Evolutionary conservation across 2,113 vertebrate species (phyloP).

Genomic region (Heterotilapia buettikoferi): DNA sequence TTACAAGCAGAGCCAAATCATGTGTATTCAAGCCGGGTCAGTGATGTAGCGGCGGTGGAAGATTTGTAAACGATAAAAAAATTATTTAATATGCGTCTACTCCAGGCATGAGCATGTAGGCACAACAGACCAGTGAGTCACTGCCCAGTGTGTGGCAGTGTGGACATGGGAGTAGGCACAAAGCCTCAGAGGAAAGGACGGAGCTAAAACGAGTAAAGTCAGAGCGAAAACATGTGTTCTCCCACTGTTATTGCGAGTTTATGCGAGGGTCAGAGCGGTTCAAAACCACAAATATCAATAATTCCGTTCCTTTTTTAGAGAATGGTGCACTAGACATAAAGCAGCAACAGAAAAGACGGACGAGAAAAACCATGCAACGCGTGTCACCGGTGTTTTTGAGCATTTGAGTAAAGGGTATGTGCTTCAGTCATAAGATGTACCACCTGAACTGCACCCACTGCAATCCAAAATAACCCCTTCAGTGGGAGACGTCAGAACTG

Average conservation of each 20-base stretch:
- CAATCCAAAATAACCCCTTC: slow-evolving; percentile 49
- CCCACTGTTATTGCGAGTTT: neutral
- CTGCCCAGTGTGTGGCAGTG: neutral
- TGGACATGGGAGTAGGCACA: slow-evolving; percentile 1
- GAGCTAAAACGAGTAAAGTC: slow-evolving; percentile 4
- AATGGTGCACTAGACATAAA: neutral
- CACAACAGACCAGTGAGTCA: slow-evolving; percentile 46
- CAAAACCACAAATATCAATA: neutral
- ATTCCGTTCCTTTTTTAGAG: neutral
- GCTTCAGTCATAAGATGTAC: slow-evolving; percentile 26
- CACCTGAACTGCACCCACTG: slow-evolving; percentile 57
- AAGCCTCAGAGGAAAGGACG: neutral
- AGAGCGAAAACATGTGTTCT: neutral
- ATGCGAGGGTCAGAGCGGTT: neutral
- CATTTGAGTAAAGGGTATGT: neutral
- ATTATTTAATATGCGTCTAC: slow-evolving; percentile 13
- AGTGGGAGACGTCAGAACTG: slow-evolving; percentile 47
- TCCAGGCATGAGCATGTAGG: slow-evolving; percentile 32
- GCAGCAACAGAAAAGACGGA: neutral
- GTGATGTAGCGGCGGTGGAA: slow-evolving; percentile 3
- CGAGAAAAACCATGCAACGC: neutral
- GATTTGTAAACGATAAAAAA: slow-evolving; percentile 26
- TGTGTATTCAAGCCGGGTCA: slow-evolving; percentile 15
- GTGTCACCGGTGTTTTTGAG: neutral
- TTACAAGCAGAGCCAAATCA: slow-evolving; percentile 45